These are phyloP conservation scores for Aplysina aerophoba DNA, from an alignment of 37 sponge, comb jelly and placozoan genomes.

Conservation along the genomic window DNA sequence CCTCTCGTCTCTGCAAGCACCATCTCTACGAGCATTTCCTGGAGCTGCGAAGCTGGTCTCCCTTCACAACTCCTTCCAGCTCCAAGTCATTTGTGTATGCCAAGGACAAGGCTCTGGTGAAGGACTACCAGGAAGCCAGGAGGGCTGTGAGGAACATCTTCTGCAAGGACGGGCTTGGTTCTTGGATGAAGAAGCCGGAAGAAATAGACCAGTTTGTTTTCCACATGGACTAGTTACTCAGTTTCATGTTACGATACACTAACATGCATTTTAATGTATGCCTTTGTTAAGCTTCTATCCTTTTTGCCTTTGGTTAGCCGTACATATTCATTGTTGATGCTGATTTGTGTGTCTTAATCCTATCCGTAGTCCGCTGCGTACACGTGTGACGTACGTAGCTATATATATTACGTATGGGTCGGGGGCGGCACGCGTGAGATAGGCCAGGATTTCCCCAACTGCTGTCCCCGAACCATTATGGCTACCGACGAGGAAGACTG, in stretches of 20 bases:
- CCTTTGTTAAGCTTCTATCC: too few species aligned
- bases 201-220: conserved; percentile 7
- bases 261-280: too few species aligned
- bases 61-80: background rate
- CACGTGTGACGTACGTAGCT: too few species aligned
- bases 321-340: too few species aligned
- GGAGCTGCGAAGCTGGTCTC: conserved; percentile 2
- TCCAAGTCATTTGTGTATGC: background rate
- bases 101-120: conserved; percentile 1
- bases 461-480: too few species aligned
- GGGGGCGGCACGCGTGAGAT: too few species aligned
- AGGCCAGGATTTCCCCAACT: too few species aligned
- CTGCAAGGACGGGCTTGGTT: background rate
- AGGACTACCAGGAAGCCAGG: conserved; percentile 7
- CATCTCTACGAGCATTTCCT: conserved; percentile 32
- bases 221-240: background rate
- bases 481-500: too few species aligned
- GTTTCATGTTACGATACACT: background rate
- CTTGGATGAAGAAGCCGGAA: conserved; percentile 2
- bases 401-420: too few species aligned
- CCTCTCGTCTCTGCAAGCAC: conserved; percentile 42
- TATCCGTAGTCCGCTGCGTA: too few species aligned
- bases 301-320: too few species aligned
- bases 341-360: too few species aligned
- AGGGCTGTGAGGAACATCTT: background rate